These are phyloP conservation scores for Ctenomys sociabilis DNA, from an alignment of 2,113 vertebrate species.

Conservation along the genomic window DNA sequence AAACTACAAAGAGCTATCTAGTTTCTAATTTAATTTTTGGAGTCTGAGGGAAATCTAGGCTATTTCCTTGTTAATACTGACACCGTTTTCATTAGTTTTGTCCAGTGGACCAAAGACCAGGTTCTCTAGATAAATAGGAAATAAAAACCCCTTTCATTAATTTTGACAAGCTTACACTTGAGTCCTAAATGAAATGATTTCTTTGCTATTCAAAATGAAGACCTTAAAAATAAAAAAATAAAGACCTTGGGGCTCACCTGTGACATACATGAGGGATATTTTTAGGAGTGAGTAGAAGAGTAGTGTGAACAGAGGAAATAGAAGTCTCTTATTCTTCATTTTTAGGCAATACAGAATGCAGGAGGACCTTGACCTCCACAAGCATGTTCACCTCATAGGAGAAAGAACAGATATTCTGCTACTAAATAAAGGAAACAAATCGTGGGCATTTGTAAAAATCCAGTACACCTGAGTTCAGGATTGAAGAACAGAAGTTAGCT, in stretches of 20 bases:
- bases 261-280: not conserved
- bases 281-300: not conserved
- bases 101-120: not conserved
- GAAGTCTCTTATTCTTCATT: not conserved
- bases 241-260: not conserved
- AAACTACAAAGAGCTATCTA: not conserved
- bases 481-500: not conserved
- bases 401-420: not conserved
- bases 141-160: not conserved
- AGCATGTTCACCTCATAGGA: not conserved
- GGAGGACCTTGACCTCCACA: not conserved
- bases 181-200: not conserved
- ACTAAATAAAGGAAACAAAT: not conserved
- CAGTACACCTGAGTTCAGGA: not conserved
- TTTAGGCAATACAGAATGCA: constrained; percentile 14
- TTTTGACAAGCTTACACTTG: not conserved
- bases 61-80: constrained; percentile 1
- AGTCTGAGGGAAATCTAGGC: not conserved
- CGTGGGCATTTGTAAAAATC: not conserved
- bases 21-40: not conserved
- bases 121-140: not conserved
- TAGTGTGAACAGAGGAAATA: not conserved
- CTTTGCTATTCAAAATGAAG: not conserved
- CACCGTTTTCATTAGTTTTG: not conserved
- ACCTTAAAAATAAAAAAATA: not conserved